A percentile compares a stretch with the other conserved stretches of the same genome.
phyloP scores from a whole-genome alignment of 2,888 invertebrate species.

The Crioceris asparagi region DNA sequence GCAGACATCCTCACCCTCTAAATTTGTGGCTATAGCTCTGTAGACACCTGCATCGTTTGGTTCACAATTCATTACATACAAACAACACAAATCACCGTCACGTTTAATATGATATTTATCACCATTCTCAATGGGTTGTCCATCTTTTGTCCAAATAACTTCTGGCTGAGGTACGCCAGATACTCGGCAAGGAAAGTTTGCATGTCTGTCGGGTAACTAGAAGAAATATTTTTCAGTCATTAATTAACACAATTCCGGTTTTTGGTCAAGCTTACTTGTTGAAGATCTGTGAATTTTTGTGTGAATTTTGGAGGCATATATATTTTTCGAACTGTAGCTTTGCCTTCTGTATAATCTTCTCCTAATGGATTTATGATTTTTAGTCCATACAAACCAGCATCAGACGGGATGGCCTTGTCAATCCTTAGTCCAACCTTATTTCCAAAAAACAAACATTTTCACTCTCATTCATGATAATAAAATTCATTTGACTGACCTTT shows the following conservation, averaged over 20 bases:
- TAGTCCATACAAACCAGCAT: slow-evolving; percentile 73
- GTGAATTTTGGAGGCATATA: slow-evolving; percentile 72
- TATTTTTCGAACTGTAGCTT: slow-evolving; percentile 65
- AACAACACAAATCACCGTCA: slow-evolving; percentile 69
- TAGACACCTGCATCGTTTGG: slow-evolving; percentile 62
- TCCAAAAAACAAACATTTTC: no score
- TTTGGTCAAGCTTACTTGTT: slow-evolving; percentile 43
- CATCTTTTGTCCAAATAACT: slow-evolving; percentile 79
- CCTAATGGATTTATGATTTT: slow-evolving; percentile 67
- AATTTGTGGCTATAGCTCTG: slow-evolving; percentile 67
- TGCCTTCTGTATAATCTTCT: slow-evolving; percentile 56
- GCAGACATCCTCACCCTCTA: slow-evolving; percentile 68
- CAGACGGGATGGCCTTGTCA: slow-evolving; percentile 54
- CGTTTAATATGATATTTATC: slow-evolving; percentile 65
- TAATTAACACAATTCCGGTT: no score
- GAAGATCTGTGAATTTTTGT: slow-evolving; percentile 59
- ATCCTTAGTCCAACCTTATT: slow-evolving; percentile 68
- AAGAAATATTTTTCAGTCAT: no score
- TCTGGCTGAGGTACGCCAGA: slow-evolving; percentile 76
- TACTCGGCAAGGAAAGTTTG: slow-evolving; percentile 72
- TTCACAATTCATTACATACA: slow-evolving; percentile 60
- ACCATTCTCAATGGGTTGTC: slow-evolving; percentile 54
- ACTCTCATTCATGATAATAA: no score
- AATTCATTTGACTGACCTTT: slow-evolving; percentile 44
- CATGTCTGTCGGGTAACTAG: slow-evolving; percentile 64